Conservation (phyloP, 64 coral and sea anemone species). For the Platygyra sinensis region DNA sequence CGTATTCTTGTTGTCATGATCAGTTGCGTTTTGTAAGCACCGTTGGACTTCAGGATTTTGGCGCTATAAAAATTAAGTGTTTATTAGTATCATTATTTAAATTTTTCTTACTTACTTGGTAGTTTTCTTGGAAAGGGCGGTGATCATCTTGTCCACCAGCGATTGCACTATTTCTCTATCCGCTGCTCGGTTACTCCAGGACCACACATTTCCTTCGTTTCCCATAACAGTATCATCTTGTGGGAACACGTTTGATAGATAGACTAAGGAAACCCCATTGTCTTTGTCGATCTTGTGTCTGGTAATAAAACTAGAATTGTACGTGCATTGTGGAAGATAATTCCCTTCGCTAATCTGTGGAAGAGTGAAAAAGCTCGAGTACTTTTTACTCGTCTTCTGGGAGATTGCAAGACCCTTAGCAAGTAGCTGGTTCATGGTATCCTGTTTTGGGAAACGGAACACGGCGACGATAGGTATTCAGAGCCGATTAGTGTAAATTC, state of each 20-base stretch:
- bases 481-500: slow-evolving; percentile 8
- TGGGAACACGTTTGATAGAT: neutral
- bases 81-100: too few species aligned
- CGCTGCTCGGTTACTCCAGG: neutral
- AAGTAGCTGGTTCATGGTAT: too few species aligned
- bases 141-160: neutral
- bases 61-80: too few species aligned
- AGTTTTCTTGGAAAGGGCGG: neutral
- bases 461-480: slow-evolving; percentile 3
- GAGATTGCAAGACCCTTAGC: neutral
- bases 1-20: too few species aligned
- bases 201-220: neutral
- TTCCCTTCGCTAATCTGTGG: neutral
- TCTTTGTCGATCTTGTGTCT: neutral
- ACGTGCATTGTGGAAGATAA: neutral
- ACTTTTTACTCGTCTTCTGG: neutral
- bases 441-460: neutral
- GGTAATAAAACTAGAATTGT: neutral
- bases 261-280: neutral
- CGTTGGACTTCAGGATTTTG: too few species aligned
- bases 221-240: neutral
- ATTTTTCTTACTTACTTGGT: neutral
- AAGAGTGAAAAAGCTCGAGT: neutral
- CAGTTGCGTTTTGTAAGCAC: too few species aligned
- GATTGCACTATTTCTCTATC: neutral